Conservation (phyloP, 2,797 vertebrate species). For the Chrysolophus pictus region DNA sequence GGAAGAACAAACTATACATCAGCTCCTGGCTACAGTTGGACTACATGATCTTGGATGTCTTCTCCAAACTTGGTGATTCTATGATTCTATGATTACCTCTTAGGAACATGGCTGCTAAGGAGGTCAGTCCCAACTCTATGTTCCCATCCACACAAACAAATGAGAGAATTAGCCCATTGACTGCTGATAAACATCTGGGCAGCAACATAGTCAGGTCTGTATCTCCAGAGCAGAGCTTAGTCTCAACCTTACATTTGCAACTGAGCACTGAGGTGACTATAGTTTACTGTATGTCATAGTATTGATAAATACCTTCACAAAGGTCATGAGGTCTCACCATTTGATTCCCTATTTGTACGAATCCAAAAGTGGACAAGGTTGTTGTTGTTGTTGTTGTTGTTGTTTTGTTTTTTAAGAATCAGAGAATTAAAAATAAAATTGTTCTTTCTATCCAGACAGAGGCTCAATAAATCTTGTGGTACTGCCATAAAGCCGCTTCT, state of each 20-base stretch:
- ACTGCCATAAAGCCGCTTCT: not conserved
- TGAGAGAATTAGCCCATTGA: not conserved
- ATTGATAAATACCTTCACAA: not conserved
- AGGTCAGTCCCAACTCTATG: not conserved
- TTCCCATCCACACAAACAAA: not conserved
- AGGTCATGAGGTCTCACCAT: not conserved
- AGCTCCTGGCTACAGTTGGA: not conserved
- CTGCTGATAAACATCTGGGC: not conserved
- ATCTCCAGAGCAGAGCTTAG: not conserved
- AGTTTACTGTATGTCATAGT: not conserved
- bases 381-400: not conserved
- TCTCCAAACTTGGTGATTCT: too few relatives aligned
- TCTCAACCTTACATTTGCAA: not conserved
- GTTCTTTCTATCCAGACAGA: not conserved
- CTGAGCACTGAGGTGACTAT: accelerated
- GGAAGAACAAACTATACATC: not conserved
- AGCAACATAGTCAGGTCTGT: not conserved
- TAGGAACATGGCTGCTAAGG: not conserved
- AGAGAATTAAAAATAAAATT: not conserved
- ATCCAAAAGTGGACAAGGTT: not conserved
- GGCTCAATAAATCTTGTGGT: not conserved
- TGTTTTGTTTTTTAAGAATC: not conserved
- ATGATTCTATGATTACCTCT: not conserved
- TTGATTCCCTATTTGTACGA: not conserved
- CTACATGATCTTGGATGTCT: too few relatives aligned